Evolutionary conservation across 1,140 invertebrate species (phyloP), one percentile per base, ranked within the genome.

Genomic region (Drosophila ambigua): DNA sequence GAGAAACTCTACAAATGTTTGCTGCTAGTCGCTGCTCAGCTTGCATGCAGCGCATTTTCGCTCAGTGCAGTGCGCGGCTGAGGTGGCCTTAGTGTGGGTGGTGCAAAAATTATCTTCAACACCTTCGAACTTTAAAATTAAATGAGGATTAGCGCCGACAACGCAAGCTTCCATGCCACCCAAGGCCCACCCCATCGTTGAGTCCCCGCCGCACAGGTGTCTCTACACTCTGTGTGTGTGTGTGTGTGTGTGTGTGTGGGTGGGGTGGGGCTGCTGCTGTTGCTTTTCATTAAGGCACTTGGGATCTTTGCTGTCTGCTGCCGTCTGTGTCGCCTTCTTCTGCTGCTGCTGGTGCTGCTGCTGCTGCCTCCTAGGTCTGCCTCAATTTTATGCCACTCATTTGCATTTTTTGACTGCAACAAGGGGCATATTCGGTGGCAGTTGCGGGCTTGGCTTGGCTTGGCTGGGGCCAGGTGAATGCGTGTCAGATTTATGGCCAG

Each of bases 121-220:
- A 91, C 89, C 89, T 91, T 91, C 84, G 89, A 91, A 91, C 89
- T 91, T 90, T 91, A 89, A 91, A 91, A 91, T 91, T 90, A 91
- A 91, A 90, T 91, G 89, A 91, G 89, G 81, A 91, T 91, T 91
- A 91, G 89, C 89, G 84, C 79, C 79, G 77, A 83, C 79, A 83
- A 88, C 76, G 77, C 78, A 85, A 73, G 77, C 69, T 66, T 44
- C 45, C 46, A 49, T 16, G 16, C 16, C 16, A 16, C 35, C n/a
- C 51, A 50, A 41, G 7, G n/a, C n/a, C n/a, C 71, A 51, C 5
- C 15, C 31, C 41, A 24, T 35, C 28, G 26, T 16, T 8, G 11
- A 39, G 11, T 39, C 35, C 35, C 35, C 35, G 13, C 31, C 4
- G 8, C n/a, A 52, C 66, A 8, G 15, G 26, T 9, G 46, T 59